Conservation (phyloP, 2,888 invertebrate genomes). For the Chloroclysta siterata region DNA sequence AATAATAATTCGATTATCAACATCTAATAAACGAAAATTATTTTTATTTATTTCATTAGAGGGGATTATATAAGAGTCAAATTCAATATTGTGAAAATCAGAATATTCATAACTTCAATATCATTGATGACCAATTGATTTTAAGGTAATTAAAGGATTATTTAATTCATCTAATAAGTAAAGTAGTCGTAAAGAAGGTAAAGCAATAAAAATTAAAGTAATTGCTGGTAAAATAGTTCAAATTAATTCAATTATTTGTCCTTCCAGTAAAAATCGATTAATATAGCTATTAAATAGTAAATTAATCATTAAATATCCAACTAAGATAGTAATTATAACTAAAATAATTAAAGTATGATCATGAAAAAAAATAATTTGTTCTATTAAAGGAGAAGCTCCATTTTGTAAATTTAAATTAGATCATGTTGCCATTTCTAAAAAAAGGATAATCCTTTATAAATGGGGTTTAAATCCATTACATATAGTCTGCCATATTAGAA, state of each 20-base stretch:
- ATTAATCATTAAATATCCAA: slow-evolving; percentile 83
- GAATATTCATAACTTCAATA: slow-evolving; percentile 88
- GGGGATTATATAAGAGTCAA: slow-evolving; percentile 86
- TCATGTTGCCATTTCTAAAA: slow-evolving; percentile 87
- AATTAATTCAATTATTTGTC: slow-evolving; percentile 87
- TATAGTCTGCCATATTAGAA: slow-evolving; percentile 86
- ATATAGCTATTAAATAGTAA: slow-evolving; percentile 84
- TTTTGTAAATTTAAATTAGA: slow-evolving; percentile 85
- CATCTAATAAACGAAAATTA: slow-evolving; percentile 86
- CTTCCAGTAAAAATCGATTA: slow-evolving; percentile 84
- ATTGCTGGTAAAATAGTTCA: slow-evolving; percentile 87
- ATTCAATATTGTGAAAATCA: slow-evolving; percentile 85
- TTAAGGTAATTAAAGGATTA: slow-evolving; percentile 84
- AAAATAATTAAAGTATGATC: slow-evolving; percentile 86
- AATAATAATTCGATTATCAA: slow-evolving; percentile 86
- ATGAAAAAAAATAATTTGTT: slow-evolving; percentile 87
- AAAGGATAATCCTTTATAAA: slow-evolving; percentile 86
- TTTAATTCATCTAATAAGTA: slow-evolving; percentile 87
- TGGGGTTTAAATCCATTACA: slow-evolving; percentile 88
- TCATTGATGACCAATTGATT: slow-evolving; percentile 88
- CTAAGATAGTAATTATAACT: slow-evolving; percentile 86
- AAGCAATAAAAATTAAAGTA: slow-evolving; percentile 86
- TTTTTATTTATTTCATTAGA: slow-evolving; percentile 61
- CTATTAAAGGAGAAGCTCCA: slow-evolving; percentile 86
- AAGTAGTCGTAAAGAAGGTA: slow-evolving; percentile 86